Evolutionary conservation across 2,113 vertebrate species (phyloP), one percentile per base, ranked within the genome.

Genomic region (Dasyurus viverrinus): DNA sequence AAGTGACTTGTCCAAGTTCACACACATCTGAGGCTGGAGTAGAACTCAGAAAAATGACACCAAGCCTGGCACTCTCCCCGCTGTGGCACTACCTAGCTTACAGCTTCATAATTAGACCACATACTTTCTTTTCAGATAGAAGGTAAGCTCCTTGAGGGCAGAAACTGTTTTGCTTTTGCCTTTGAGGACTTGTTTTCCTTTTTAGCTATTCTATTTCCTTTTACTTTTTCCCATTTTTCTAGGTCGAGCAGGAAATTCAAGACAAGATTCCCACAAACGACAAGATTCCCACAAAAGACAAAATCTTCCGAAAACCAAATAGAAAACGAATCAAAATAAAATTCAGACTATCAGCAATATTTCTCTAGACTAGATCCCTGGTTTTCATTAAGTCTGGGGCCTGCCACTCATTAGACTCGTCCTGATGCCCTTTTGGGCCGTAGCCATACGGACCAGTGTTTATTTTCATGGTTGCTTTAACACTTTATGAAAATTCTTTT

Each of bases 161-260:
- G n/a, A 6, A 8, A 22, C 19, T 23, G n/a, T 42, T 84, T 84
- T 16, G 0, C 68, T 84, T n/a, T 84, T 84, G 30, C 36, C 68
- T 42, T 42, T 0, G 42, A 53, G n/a, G 48, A 4, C 16, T 57
- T 50, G 4, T 48, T 91, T 95, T 54, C 68, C 26, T 92, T 91
- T 91, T 30, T 25, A 48, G 92, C 92, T 84, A 95, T 27, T 9
- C 53, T 42, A 19, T 16, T 84, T n/a, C 68, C 68, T 84, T 84
- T 84, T n/a, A 2, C 16, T 84, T 42, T 84, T 22, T 42, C 48
- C 53, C 30, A 47, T 68, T 94, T 91, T 53, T 94, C 92, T 91
- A 94, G 91, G n/a, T 50, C n/a, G 50, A 93, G 92, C 68, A 93
- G 76, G 47, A 93, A 84, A 94, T 95, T 60, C 92, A 92, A 94